phyloP scores from a whole-genome alignment of 2,888 invertebrate species.

The Drosophila ezoana region DNA sequence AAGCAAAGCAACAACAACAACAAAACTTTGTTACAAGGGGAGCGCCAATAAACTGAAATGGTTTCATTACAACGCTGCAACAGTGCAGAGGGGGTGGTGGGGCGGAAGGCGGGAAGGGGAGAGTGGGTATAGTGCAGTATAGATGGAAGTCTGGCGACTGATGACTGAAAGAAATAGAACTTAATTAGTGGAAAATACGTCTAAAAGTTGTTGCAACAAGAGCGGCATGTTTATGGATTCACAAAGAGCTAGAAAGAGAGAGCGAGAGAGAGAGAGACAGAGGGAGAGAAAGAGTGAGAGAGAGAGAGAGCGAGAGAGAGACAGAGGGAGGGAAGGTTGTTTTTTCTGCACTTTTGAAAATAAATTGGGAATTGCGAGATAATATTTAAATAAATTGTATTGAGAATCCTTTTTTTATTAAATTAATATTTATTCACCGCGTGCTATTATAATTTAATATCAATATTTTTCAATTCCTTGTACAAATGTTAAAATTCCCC shows the following conservation, averaged over 20 bases:
- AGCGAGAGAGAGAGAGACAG: not conserved
- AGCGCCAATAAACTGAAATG: conserved; percentile 77
- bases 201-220: conserved; percentile 18
- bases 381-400: not conserved
- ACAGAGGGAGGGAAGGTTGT: not conserved
- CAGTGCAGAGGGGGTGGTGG: not conserved
- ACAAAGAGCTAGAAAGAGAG: not conserved
- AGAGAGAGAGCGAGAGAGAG: not conserved
- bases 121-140: conserved; percentile 15
- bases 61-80: conserved; percentile 56
- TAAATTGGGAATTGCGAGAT: not conserved
- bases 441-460: no score
- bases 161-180: conserved; percentile 62
- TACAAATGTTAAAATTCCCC: no score
- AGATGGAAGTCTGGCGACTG: conserved; percentile 19
- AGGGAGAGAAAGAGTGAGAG: not conserved
- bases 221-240: not conserved
- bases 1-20: conserved; percentile 17
- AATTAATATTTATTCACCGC: no score
- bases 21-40: conserved; percentile 33
- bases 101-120: not conserved
- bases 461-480: no score
- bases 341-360: conserved; percentile 13
- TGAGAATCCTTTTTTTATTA: not conserved
- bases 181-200: conserved; percentile 62